Conservation (phyloP, 2,888 invertebrate genomes). For the Drosophila anomalata region DNA sequence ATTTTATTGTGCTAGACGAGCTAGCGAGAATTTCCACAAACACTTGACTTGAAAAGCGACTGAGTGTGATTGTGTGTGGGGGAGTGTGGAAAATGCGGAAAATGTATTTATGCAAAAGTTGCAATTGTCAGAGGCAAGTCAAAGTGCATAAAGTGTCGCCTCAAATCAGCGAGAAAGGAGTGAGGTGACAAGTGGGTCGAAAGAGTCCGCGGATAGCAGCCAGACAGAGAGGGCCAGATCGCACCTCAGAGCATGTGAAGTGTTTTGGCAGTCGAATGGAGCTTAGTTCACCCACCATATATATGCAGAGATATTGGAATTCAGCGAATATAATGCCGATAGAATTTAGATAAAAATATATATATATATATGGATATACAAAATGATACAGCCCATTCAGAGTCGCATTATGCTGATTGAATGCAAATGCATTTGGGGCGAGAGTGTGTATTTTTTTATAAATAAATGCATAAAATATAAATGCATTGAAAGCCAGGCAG, state of each 20-base stretch:
- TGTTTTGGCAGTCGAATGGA: conserved; percentile 73
- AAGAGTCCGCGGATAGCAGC: conserved; percentile 5
- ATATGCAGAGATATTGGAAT: conserved; percentile 3
- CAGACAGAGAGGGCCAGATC: conserved; percentile 13
- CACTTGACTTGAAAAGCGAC: conserved; percentile 60
- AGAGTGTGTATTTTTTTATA: conserved; percentile 47
- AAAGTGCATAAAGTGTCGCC: conserved; percentile 64
- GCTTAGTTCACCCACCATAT: conserved; percentile 43
- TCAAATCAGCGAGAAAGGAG: conserved; percentile 50
- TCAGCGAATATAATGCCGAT: conserved; percentile 49
- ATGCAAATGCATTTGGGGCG: conserved; percentile 70
- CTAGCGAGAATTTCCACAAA: conserved; percentile 53
- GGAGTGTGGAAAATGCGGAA: conserved; percentile 65
- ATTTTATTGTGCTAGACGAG: conserved; percentile 48
- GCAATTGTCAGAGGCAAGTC: conserved; percentile 69
- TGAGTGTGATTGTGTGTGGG: background rate
- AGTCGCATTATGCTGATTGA: conserved; percentile 62
- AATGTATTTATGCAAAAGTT: conserved; percentile 78
- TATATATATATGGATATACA: conserved; percentile 22
- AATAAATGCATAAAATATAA: conserved; percentile 40
- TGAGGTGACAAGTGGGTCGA: conserved; percentile 16
- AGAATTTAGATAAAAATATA: conserved; percentile 8
- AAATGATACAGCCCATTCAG: conserved; percentile 8
- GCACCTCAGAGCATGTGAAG: conserved; percentile 54
- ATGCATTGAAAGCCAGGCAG: conserved; percentile 7